These are phyloP conservation scores for Glomeris maerens DNA, from an alignment of 1,140 invertebrate genomes.

Conservation along the genomic window DNA sequence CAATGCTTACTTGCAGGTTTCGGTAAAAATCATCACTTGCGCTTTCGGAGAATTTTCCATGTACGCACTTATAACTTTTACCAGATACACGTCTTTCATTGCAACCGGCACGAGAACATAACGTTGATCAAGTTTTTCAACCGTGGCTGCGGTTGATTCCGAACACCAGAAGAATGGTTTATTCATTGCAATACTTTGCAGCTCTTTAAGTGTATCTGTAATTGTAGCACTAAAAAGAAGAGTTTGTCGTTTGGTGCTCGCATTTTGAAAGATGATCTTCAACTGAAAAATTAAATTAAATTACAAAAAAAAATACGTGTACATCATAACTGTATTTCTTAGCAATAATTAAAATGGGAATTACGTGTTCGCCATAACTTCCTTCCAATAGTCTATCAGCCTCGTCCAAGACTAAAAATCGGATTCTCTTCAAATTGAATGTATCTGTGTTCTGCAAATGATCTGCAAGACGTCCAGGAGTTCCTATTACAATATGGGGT, in stretches of 20 bases:
- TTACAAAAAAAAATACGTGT: background rate
- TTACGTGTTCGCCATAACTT: conserved; percentile 54
- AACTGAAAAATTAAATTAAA: conserved; percentile 33
- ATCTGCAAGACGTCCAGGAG: conserved; percentile 74
- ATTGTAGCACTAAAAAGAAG: conserved; percentile 94
- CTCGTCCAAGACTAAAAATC: conserved; percentile 83
- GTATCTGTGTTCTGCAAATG: conserved; percentile 71
- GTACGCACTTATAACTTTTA: conserved; percentile 71
- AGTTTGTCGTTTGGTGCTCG: conserved; percentile 68
- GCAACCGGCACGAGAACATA: conserved; percentile 79
- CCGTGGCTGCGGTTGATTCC: conserved; percentile 55
- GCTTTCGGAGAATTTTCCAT: conserved; percentile 50
- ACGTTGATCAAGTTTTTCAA: conserved; percentile 70
- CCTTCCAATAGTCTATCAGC: conserved; percentile 75
- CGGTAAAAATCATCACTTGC: conserved; percentile 83
- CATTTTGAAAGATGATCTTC: conserved; percentile 58
- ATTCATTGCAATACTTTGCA: conserved; percentile 47
- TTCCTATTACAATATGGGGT: conserved; percentile 88
- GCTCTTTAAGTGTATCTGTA: conserved; percentile 61
- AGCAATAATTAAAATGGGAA: too few species aligned
- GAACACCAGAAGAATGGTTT: conserved; percentile 51
- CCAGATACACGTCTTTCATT: conserved; percentile 83
- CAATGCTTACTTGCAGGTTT: conserved; percentile 72
- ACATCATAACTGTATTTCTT: background rate
- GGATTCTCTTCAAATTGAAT: conserved; percentile 61